Evolutionary conservation across 2,113 vertebrate species (phyloP).

Genomic region (Sciurus niger): DNA sequence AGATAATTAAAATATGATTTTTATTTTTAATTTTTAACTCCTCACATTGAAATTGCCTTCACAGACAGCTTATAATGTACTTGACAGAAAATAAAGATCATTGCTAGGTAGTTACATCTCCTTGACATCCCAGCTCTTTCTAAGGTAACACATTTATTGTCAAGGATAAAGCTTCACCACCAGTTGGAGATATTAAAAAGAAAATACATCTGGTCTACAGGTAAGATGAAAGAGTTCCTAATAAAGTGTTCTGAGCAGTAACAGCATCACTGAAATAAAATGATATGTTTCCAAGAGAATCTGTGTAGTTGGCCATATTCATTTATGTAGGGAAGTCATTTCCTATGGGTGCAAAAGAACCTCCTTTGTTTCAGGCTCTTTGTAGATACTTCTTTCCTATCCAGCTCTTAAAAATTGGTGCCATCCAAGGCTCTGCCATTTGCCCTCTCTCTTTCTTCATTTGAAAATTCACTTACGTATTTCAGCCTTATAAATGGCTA

Average conservation of each 20-base stretch:
- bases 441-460: not conserved
- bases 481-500: not conserved
- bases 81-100: slow-evolving; percentile 31
- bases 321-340: not conserved
- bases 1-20: not conserved
- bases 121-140: slow-evolving; percentile 10
- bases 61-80: not conserved
- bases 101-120: slow-evolving; percentile 2
- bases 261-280: not conserved
- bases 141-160: slow-evolving; percentile 25
- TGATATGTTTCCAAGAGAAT: not conserved
- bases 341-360: not conserved
- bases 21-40: slow-evolving; percentile 57
- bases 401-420: not conserved
- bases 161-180: slow-evolving; percentile 36
- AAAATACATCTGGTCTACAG: not conserved
- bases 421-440: not conserved
- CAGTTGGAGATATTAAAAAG: slow-evolving; percentile 41
- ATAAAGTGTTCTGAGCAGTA: slow-evolving; percentile 57
- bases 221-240: slow-evolving; percentile 47
- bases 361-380: not conserved
- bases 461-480: not conserved
- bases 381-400: not conserved
- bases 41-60: not conserved
- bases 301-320: slow-evolving; percentile 11